Base-by-base conservation (phyloP, 2,797 vertebrate genomes). In the Gambusia yucatana region DNA sequence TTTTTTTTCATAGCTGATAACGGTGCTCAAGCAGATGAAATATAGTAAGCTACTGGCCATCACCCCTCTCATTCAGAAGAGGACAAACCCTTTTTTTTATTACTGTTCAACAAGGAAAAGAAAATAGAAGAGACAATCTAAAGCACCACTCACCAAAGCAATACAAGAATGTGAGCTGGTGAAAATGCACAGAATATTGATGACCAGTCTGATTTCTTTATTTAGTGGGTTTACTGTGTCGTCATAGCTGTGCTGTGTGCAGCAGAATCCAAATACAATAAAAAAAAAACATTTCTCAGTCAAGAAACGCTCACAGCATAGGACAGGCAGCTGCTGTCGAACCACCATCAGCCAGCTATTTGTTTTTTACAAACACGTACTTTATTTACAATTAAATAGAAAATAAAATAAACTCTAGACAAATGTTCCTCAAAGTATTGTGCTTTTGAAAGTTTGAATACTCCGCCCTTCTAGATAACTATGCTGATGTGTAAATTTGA, bases 1-100 rank as follows among this genome's bases (percentile, higher is more conserved):
- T 71, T 71, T 46, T 71, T 71, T 6, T 71, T 46, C 43, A 71
- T 28, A 69, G 25, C 39, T 69, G 67, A 16, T 70, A 28, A 44
- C 1, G 13, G 14, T 8, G 41, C 25, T 28, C 5, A 46, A 3
- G n/a, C 36, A 25, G 3, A 41, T 67, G 25, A 28, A 16, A 14
- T 16, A 44, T 65, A 65, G 61, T 44, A 25, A 44, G 11, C 8
- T 13, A 44, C 67, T 44, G 41, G 41, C 9, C 5, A 44, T 69
- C 22, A 44, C 25, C 39, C 14, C 39, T 67, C 20, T n/a, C 67
- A n/a, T 25, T 70, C 41, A 70, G 41, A n/a, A 44, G 39, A 69
- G 39, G 22, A 8, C 16, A 67, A 36, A 17, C 5, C 22, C 10
- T 30, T 59, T 13, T 30, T 28, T 30, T 30, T 6, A 33, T 61